phyloP scores from a whole-genome alignment of 2,888 invertebrate genomes.

The Plebejus melissa region DNA sequence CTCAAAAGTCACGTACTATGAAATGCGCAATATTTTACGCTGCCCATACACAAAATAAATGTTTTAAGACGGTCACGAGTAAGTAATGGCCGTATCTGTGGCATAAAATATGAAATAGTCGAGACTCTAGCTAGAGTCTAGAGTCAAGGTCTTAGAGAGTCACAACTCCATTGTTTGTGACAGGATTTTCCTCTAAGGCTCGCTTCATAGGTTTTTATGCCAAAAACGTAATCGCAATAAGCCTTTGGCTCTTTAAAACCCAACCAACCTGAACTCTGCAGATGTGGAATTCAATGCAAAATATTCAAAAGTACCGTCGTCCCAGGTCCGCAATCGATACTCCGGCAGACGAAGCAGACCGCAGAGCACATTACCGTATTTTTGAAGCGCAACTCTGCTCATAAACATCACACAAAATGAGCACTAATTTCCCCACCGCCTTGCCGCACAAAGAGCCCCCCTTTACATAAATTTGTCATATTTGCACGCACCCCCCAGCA shows the following conservation, averaged over 20 bases:
- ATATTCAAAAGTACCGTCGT: slow-evolving; percentile 37
- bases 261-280: neutral
- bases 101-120: slow-evolving; percentile 12
- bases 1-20: slow-evolving; percentile 25
- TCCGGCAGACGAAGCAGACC: slow-evolving; percentile 47
- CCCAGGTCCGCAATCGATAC: slow-evolving; percentile 48
- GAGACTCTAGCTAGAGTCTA: neutral
- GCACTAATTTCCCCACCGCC: slow-evolving; percentile 65
- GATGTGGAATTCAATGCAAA: slow-evolving; percentile 12
- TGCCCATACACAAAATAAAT: slow-evolving; percentile 12
- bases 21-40: slow-evolving; percentile 20
- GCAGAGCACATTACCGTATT: slow-evolving; percentile 61
- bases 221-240: neutral
- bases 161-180: neutral
- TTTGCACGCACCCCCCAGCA: slow-evolving; percentile 58
- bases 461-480: slow-evolving; percentile 77
- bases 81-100: slow-evolving; percentile 8
- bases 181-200: neutral
- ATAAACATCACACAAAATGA: slow-evolving; percentile 71
- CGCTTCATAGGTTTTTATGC: neutral
- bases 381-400: slow-evolving; percentile 57
- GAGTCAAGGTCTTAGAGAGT: neutral
- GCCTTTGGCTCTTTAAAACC: neutral
- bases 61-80: slow-evolving; percentile 14
- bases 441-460: slow-evolving; percentile 51